Percentiles rank a stretch among this genome's conserved stretches.
These are phyloP conservation scores for Gobius niger DNA, from an alignment of 2,113 vertebrate species.

Conservation along the genomic window DNA sequence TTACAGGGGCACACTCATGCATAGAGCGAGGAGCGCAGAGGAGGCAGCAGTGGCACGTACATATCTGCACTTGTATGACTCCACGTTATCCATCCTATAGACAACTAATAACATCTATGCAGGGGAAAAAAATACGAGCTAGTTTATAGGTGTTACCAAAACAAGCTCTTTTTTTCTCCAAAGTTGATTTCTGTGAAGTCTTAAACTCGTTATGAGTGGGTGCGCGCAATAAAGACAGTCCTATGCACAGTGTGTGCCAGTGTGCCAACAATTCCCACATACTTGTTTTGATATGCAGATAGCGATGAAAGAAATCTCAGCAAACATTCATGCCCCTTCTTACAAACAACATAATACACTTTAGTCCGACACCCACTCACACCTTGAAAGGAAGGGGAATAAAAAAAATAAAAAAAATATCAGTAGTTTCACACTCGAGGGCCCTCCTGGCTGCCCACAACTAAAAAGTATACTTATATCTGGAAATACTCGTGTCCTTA, in stretches of 20 bases:
- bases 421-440: slow-evolving; percentile 51
- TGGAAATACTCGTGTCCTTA: slow-evolving; percentile 68
- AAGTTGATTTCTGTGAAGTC: slow-evolving; percentile 55
- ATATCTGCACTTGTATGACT: slow-evolving; percentile 66
- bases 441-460: slow-evolving; percentile 44
- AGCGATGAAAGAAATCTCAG: slow-evolving; percentile 60
- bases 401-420: slow-evolving; percentile 46
- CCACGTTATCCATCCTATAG: slow-evolving; percentile 53
- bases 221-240: slow-evolving; percentile 60
- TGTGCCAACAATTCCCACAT: slow-evolving; percentile 66
- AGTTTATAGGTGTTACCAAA: slow-evolving; percentile 21
- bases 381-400: slow-evolving; percentile 51
- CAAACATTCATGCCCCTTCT: slow-evolving; percentile 62
- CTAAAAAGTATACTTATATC: slow-evolving; percentile 57
- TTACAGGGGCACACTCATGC: slow-evolving; percentile 77
- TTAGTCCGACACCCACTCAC: slow-evolving; percentile 58
- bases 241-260: slow-evolving; percentile 51
- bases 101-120: background rate
- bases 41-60: slow-evolving; percentile 64
- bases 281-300: slow-evolving; percentile 71
- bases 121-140: slow-evolving; percentile 32
- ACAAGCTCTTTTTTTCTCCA: slow-evolving; percentile 33
- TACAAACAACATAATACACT: slow-evolving; percentile 64
- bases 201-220: slow-evolving; percentile 69
- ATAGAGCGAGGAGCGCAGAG: slow-evolving; percentile 67